Base-by-base conservation (phyloP, 2,797 vertebrate species). In the Mormyrus hasselquistii region DNA sequence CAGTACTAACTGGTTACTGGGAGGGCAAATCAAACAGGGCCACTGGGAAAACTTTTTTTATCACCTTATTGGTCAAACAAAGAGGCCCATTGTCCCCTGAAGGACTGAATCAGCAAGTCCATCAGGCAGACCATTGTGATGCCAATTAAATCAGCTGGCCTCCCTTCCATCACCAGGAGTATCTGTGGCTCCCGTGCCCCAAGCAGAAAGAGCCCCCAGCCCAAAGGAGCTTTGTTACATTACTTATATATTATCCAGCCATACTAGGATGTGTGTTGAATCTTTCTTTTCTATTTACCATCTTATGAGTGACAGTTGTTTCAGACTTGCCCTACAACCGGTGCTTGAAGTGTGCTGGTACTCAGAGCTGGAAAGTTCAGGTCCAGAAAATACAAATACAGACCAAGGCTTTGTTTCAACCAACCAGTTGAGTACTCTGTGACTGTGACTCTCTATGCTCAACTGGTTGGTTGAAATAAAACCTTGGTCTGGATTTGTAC, bases 51-150 rank as follows among this genome's bases (percentile, higher is more conserved):
- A 90, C 90, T 89, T 91, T 89, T 91, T 86, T 93, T 92, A 91
- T 90, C 93, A 91, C 91, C 92, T 92, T 90, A 62, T 90, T 90
- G 90, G 88, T 62, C 90, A 92, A 91, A 91, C 91, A 93, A 91
- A 92, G 90, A 89, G 85, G 47, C 76, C 91, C 89, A 92, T 92
- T 93, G 90, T 92, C 85, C 88, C 87, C 87, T 38, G 79, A 88
- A 25, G 34, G 62, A 89, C 92, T 92, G 91, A 91, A 92, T 90
- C 90, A 92, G 92, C 88, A 90, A 84, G 89, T 90, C 91, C 88
- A 90, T 89, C 90, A 90, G 87, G 73, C 89, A 90, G 91, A 62
- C 89, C 85, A 89, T 89, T 89, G 89, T 89, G 89, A 79, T 87
- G 86, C 89, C 88, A 90, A 90, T 89, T 91, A 91, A 86, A 89